Evolutionary conservation across 1,140 invertebrate genomes (phyloP), one percentile per base, ranked within the genome.

Genomic region (Agraylea sexmaculata): DNA sequence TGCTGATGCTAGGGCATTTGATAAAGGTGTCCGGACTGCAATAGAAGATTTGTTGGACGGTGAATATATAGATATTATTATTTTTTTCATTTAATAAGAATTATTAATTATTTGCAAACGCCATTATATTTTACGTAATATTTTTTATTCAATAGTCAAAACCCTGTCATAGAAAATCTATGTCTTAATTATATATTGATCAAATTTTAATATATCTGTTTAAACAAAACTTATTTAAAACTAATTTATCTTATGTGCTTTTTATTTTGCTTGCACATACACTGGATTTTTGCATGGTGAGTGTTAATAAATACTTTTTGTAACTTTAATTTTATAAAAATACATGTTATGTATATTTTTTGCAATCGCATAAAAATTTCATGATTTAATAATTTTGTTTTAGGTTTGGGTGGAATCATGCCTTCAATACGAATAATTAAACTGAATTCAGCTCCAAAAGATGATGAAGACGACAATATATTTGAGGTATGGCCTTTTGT

Each of bases 1-100:
- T 30, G 86, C 87, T 15, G 90, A 95, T 73, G 91, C 89, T 15
- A 69, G 87, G 36, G 87, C 89, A 37, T 96, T 96, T 64, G 90
- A 95, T 59, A 87, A 87, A 62, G 90, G 87, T 25, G 86, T 96
- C 21, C 64, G 85, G 32, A 82, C 75, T 44, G 90, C 89, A 32
- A 80, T 94, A 27, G 84, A 91, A 59, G 89, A 94, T 68, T 65
- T 94, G 52, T 69, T 87, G 56, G 84, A 91, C 74, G 88, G 89
- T 93, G 74, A 73, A 68, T 59, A 50, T 49, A 4, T 36, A 32
- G 4, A 23, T 6, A 22, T 19, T 44, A 8, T 33, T 12, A 37
- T 23, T 22, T 7, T 25, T 25, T 7, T 7, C n/a, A 7, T 25
- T 25, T n/a, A 25, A 7, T 25, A n/a, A n/a, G 23, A n/a, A n/a